phyloP scores from a whole-genome alignment of 2,888 invertebrate species.

The Andrena praecox region DNA sequence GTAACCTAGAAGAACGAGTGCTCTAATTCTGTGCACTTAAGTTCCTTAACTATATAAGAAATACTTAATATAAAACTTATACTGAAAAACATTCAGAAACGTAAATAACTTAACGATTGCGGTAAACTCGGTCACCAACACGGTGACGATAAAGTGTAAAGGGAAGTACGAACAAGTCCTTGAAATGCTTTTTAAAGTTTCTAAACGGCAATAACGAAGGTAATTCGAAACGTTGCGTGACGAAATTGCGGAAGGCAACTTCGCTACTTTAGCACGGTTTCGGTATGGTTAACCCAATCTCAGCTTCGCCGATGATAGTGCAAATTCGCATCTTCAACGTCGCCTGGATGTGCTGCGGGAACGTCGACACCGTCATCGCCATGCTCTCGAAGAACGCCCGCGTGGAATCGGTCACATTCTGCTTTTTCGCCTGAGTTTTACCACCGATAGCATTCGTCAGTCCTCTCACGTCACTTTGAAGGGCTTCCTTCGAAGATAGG shows the following conservation, averaged over 20 bases:
- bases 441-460: constrained; percentile 48
- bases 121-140: too few species aligned
- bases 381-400: constrained; percentile 77
- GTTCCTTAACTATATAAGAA: too few species aligned
- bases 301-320: constrained; percentile 71
- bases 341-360: constrained; percentile 75
- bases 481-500: constrained; percentile 49
- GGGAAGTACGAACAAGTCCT: too few species aligned
- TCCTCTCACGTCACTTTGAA: constrained; percentile 51
- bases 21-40: too few species aligned
- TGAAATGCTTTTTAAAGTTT: background rate
- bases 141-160: too few species aligned
- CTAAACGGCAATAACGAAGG: background rate
- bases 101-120: too few species aligned
- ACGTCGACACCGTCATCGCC: constrained; percentile 75
- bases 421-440: constrained; percentile 47
- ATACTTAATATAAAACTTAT: too few species aligned
- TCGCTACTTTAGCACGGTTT: constrained; percentile 7
- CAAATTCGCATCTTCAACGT: constrained; percentile 72
- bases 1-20: too few species aligned
- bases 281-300: constrained; percentile 65
- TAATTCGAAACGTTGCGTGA: background rate
- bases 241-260: background rate
- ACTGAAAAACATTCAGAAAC: too few species aligned
- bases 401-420: constrained; percentile 65